These are phyloP conservation scores for Anguilla rostrata DNA, from an alignment of 2,113 vertebrate species.

Conservation along the genomic window DNA sequence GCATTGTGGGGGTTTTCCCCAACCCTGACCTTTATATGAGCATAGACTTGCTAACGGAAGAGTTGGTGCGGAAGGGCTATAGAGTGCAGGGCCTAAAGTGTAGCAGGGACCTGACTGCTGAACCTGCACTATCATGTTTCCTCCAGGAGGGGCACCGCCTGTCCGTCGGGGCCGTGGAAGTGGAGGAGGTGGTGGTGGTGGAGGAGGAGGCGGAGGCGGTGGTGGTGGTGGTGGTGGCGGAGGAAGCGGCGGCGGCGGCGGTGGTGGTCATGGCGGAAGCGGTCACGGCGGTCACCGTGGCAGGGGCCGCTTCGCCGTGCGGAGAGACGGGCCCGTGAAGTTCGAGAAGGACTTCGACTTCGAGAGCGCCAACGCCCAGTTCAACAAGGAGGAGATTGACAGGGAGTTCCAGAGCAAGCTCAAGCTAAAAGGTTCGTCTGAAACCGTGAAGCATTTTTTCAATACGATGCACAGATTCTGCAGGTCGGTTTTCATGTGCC, in stretches of 20 bases:
- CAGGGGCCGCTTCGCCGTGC: slow-evolving; percentile 82
- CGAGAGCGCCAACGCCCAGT: slow-evolving; percentile 95
- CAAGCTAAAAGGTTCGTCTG: slow-evolving; percentile 88
- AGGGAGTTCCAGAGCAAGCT: slow-evolving; percentile 97
- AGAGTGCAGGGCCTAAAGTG: not conserved
- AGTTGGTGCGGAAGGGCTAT: not conserved
- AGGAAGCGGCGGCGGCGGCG: no score
- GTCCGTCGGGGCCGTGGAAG: slow-evolving; percentile 82
- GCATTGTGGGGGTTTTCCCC: not conserved
- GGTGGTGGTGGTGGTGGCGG: slow-evolving; percentile 72
- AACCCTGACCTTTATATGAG: not conserved
- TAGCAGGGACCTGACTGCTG: no score
- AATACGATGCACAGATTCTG: not conserved
- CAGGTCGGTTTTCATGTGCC: not conserved
- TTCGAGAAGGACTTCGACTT: slow-evolving; percentile 99
- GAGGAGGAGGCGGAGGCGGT: no score
- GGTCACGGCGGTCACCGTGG: slow-evolving; percentile 86
- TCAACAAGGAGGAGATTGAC: slow-evolving; percentile 98
- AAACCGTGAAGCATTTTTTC: not conserved
- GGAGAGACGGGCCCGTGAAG: slow-evolving; percentile 91
- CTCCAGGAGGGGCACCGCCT: slow-evolving; percentile 63
- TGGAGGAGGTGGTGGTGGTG: slow-evolving; percentile 75
- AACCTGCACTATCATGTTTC: not conserved
- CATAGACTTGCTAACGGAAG: not conserved
- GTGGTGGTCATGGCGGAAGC: slow-evolving; percentile 50